A percentile compares a stretch with the other conserved stretches of the same genome.
phyloP scores from a whole-genome alignment of 1,140 invertebrate genomes.

The Halictus rubicundus region DNA sequence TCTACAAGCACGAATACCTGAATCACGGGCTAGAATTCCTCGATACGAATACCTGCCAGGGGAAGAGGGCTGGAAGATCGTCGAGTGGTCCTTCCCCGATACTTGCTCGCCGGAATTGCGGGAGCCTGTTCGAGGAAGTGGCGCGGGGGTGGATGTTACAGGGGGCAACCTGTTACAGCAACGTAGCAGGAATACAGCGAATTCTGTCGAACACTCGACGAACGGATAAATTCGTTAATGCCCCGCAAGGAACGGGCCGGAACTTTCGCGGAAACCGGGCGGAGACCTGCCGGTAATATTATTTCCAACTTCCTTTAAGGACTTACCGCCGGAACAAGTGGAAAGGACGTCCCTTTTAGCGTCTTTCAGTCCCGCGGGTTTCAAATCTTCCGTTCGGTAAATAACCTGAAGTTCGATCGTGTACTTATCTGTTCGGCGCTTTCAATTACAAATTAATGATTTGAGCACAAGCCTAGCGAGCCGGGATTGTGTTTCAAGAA shows the following conservation, averaged over 20 bases:
- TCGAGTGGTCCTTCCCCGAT: constrained; percentile 47
- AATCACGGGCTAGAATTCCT: constrained; percentile 54
- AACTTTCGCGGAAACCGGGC: background rate
- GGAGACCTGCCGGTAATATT: constrained; percentile 29
- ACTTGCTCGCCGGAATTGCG: constrained; percentile 39
- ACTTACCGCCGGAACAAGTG: background rate
- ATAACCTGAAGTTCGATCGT: background rate
- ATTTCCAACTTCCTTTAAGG: constrained; percentile 3
- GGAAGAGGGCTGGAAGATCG: constrained; percentile 19
- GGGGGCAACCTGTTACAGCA: constrained; percentile 52
- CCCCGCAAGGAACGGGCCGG: background rate
- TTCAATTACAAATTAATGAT: too few species aligned
- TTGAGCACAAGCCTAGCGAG: too few species aligned
- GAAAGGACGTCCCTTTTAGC: background rate
- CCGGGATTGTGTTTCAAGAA: too few species aligned
- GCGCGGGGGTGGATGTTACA: background rate
- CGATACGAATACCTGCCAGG: constrained; percentile 57
- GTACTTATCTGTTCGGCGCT: background rate
- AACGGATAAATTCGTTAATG: constrained; percentile 55
- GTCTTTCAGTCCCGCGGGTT: background rate
- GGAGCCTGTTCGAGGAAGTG: constrained; percentile 2
- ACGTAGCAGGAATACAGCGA: constrained; percentile 9
- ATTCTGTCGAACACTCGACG: constrained; percentile 33
- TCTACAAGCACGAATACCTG: constrained; percentile 38
- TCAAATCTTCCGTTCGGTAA: constrained; percentile 10